A percentile compares a stretch with the other conserved stretches of the same genome.
Evolutionary conservation across 2,113 vertebrate species (phyloP).

Genomic region (Ancistrus triradiatus): DNA sequence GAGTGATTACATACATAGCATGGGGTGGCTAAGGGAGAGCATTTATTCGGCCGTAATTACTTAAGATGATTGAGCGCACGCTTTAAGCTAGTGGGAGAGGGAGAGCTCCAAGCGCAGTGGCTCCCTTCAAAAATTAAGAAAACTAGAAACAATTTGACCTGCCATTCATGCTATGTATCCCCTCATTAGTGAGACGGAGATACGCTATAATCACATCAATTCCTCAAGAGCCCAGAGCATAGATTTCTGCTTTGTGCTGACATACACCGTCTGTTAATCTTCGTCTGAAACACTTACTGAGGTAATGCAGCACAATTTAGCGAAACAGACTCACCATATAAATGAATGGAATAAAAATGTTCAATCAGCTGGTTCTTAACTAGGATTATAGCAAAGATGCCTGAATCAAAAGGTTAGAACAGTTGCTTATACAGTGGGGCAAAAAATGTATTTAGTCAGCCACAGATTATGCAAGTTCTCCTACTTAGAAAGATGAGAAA

Average conservation of each 20-base stretch:
- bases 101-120: conserved; percentile 65
- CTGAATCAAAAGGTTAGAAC: too few relatives aligned
- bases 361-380: too few relatives aligned
- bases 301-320: neutral
- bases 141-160: conserved; percentile 42
- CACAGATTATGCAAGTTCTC: too few relatives aligned
- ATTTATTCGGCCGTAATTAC: conserved; percentile 93
- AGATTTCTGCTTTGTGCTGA: conserved; percentile 11
- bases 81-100: conserved; percentile 66
- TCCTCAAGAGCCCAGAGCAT: conserved; percentile 5
- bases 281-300: neutral
- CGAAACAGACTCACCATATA: neutral
- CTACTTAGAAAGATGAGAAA: too few relatives aligned
- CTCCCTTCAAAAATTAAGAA: conserved; percentile 73
- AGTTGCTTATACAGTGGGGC: too few relatives aligned
- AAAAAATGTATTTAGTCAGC: too few relatives aligned
- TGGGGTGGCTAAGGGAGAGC: conserved; percentile 80
- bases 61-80: conserved; percentile 83
- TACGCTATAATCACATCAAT: conserved; percentile 15
- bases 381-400: too few relatives aligned
- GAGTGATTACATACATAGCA: conserved; percentile 86
- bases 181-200: conserved; percentile 25
- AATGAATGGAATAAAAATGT: neutral
- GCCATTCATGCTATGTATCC: conserved; percentile 36
- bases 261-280: conserved; percentile 16